A percentile compares a stretch with the other conserved stretches of the same genome.
Evolutionary conservation across 2,797 vertebrate genomes (phyloP).

Genomic region (Smutsia gigantea): DNA sequence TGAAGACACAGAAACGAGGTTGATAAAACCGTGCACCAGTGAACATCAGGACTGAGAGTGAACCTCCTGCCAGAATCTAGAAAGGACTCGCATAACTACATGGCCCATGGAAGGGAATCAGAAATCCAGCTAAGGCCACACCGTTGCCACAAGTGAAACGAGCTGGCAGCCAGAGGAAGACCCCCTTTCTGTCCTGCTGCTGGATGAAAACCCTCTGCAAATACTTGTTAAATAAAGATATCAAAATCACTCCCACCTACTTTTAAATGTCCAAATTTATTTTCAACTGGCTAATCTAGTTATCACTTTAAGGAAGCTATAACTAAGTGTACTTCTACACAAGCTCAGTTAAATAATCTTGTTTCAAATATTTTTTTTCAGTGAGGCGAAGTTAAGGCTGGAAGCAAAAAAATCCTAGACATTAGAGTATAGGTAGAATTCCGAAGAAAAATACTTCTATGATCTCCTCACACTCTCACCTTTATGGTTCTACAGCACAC

Average conservation of each 20-base stretch:
- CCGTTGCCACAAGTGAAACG: background rate
- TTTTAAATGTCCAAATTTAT: too few species aligned
- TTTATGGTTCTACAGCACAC: background rate
- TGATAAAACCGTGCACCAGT: background rate
- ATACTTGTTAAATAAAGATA: background rate
- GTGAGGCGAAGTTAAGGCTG: background rate
- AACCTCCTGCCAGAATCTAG: background rate
- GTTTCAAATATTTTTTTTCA: background rate
- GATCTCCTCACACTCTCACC: background rate
- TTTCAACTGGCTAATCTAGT: background rate
- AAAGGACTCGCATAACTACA: background rate
- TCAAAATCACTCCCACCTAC: background rate
- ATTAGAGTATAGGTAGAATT: background rate
- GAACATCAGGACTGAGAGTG: background rate
- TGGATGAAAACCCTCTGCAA: background rate
- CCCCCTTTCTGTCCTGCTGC: too few species aligned
- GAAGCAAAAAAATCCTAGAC: background rate
- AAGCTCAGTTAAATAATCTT: constrained; percentile 10
- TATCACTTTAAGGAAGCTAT: background rate
- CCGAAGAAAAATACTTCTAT: background rate
- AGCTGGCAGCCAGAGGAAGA: background rate
- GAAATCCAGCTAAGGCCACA: background rate
- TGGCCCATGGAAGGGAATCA: background rate
- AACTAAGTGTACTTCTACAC: background rate
- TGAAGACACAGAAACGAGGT: background rate